These are phyloP conservation scores for Protaetia brevitarsis DNA, from an alignment of 1,140 invertebrate genomes.

Conservation along the genomic window DNA sequence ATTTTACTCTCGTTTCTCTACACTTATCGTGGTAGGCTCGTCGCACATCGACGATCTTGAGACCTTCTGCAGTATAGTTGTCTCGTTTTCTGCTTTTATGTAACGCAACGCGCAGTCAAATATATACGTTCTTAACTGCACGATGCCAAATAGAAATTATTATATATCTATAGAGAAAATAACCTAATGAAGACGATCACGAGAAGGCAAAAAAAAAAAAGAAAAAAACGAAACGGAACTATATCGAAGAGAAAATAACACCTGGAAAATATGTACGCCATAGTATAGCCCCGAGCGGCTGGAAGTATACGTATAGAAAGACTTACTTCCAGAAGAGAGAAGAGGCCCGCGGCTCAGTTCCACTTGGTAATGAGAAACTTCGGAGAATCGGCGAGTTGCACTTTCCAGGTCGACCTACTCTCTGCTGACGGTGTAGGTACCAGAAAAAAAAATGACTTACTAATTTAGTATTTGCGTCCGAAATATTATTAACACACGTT, in stretches of 20 bases:
- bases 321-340: constrained; percentile 29
- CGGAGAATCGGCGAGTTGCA: constrained; percentile 11
- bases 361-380: constrained; percentile 32
- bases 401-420: constrained; percentile 9
- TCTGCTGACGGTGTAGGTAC: not conserved
- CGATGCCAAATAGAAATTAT: no score
- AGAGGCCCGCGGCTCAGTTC: constrained; percentile 28
- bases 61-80: no score
- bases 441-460: not conserved
- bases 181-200: no score
- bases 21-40: not conserved
- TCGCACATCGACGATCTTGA: no score
- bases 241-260: not conserved
- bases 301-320: constrained; percentile 12
- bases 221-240: no score
- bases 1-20: constrained; percentile 7
- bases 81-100: not conserved
- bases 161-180: no score
- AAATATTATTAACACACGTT: no score
- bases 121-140: not conserved
- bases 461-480: constrained; percentile 8
- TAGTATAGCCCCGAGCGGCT: constrained; percentile 1
- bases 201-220: no score
- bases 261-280: not conserved
- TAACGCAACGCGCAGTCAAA: not conserved